Evolutionary conservation across 2,113 vertebrate species (phyloP).

Genomic region (Tichodroma muraria): DNA sequence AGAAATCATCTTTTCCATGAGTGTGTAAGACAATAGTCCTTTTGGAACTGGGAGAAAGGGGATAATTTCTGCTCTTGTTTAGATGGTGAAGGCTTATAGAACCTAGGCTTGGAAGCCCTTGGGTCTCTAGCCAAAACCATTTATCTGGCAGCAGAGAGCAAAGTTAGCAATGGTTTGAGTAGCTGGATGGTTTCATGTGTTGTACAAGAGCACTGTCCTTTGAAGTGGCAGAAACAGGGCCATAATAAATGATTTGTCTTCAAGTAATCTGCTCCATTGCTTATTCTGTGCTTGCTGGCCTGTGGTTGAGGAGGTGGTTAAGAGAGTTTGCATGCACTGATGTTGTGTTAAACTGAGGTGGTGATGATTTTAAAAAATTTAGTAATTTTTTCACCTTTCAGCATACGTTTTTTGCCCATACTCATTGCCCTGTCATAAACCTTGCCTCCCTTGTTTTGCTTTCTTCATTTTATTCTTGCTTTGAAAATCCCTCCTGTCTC

Average conservation of each 20-base stretch:
- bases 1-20: background rate
- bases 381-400: background rate
- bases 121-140: background rate
- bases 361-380: background rate
- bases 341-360: background rate
- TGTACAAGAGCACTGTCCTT: background rate
- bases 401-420: background rate
- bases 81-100: background rate
- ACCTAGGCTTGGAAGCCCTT: background rate
- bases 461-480: background rate
- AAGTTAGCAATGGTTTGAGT: background rate
- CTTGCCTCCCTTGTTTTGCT: background rate
- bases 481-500: background rate
- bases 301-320: background rate
- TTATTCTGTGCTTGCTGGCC: background rate
- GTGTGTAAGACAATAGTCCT: background rate
- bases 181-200: background rate
- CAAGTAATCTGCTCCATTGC: background rate
- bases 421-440: background rate
- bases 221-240: background rate
- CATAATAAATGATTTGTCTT: background rate
- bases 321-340: background rate
- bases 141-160: background rate
- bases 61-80: background rate
- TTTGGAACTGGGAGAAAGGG: background rate